Evolutionary conservation across 2,888 invertebrate species (phyloP).

Genomic region (Ceriagrion tenellum): DNA sequence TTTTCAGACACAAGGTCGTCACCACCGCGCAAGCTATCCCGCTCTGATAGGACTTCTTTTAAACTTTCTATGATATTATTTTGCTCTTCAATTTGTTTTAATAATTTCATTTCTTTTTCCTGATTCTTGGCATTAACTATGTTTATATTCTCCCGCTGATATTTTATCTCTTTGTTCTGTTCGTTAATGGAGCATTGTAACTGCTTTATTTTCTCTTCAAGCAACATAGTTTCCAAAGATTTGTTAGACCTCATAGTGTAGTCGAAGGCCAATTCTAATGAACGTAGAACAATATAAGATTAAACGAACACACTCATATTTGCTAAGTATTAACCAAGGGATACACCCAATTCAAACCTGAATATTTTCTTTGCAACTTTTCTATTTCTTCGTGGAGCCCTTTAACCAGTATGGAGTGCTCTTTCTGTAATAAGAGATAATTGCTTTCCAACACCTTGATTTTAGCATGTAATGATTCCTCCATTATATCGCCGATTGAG

Average conservation of each 20-base stretch:
- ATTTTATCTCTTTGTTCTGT: conserved; percentile 30
- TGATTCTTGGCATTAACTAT: neutral
- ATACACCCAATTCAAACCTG: conserved; percentile 28
- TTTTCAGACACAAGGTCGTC: neutral
- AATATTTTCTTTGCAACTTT: conserved; percentile 56
- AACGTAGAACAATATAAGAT: neutral
- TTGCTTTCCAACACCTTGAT: conserved; percentile 55
- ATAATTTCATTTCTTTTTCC: conserved; percentile 30
- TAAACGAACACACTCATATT: neutral
- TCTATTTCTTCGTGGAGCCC: conserved; percentile 59
- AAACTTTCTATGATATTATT: conserved; percentile 39
- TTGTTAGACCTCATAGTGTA: conserved; percentile 36
- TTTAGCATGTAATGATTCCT: neutral
- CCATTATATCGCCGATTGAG: neutral
- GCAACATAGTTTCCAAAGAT: conserved; percentile 30
- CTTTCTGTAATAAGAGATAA: conserved; percentile 39
- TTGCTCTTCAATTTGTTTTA: conserved; percentile 49
- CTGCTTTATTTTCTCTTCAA: conserved; percentile 53
- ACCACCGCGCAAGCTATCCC: neutral
- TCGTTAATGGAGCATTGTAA: conserved; percentile 27
- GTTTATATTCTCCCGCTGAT: neutral
- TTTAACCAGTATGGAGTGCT: conserved; percentile 56
- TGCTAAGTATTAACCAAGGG: neutral
- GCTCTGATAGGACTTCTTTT: neutral
- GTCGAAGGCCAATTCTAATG: conserved; percentile 62